phyloP scores from a whole-genome alignment of 2,797 vertebrate species.

The Periophthalmus magnuspinnatus region DNA sequence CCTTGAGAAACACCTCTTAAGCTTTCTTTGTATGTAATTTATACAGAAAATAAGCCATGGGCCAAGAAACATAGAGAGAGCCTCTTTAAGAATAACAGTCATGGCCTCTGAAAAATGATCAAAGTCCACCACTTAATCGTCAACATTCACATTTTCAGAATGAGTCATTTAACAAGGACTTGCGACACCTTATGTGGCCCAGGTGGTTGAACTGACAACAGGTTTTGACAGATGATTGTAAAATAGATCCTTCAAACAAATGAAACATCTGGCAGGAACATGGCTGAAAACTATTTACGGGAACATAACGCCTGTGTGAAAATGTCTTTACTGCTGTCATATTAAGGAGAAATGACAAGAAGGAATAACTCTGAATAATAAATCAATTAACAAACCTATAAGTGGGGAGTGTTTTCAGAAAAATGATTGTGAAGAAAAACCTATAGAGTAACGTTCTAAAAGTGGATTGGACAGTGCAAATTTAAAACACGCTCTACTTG shows the following conservation, averaged over 20 bases:
- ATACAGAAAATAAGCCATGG: slow-evolving; percentile 75
- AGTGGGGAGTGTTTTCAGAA: slow-evolving; percentile 29
- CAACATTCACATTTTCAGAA: slow-evolving; percentile 72
- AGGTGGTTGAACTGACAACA: slow-evolving; percentile 33
- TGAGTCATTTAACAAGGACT: slow-evolving; percentile 65
- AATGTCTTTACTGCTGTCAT: slow-evolving; percentile 7
- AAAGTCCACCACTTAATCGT: slow-evolving; percentile 72
- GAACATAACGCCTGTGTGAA: slow-evolving; percentile 21
- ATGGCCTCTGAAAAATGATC: slow-evolving; percentile 78
- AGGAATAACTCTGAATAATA: slow-evolving; percentile 31
- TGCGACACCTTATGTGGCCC: slow-evolving; percentile 48
- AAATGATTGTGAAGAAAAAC: slow-evolving; percentile 33
- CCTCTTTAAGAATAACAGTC: slow-evolving; percentile 82
- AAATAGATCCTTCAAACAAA: slow-evolving; percentile 40
- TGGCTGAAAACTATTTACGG: slow-evolving; percentile 24
- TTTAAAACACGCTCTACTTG: slow-evolving; percentile 54
- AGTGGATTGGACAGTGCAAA: slow-evolving; percentile 63
- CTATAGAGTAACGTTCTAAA: slow-evolving; percentile 41
- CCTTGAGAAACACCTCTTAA: slow-evolving; percentile 82
- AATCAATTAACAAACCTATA: slow-evolving; percentile 12
- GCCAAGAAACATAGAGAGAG: slow-evolving; percentile 80
- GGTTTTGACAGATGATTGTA: slow-evolving; percentile 50
- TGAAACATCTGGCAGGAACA: slow-evolving; percentile 28
- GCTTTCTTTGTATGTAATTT: slow-evolving; percentile 83
- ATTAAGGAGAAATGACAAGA: slow-evolving; percentile 25